A percentile compares a stretch with the other conserved stretches of the same genome.
phyloP scores from a whole-genome alignment of 2,113 vertebrate genomes.

The Cyphomyrus plagiostoma region DNA sequence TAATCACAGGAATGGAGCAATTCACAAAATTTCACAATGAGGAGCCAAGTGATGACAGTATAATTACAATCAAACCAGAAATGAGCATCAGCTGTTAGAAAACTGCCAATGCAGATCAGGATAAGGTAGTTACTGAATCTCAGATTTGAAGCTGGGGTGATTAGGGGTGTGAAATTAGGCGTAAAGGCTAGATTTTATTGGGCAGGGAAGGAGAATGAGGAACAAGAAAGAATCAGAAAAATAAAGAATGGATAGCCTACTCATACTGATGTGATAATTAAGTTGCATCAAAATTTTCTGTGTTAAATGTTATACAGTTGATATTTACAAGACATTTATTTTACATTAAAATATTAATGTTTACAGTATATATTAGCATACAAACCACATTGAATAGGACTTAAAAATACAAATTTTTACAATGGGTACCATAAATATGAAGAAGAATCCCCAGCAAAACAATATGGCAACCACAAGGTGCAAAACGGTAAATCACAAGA shows the following conservation, averaged over 20 bases:
- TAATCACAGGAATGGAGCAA: background rate
- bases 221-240: background rate
- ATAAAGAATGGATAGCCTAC: background rate
- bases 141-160: background rate
- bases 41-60: background rate
- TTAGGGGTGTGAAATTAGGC: background rate
- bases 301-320: background rate
- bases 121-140: background rate
- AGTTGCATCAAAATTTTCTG: background rate
- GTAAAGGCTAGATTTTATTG: background rate
- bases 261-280: background rate
- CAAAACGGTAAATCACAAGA: background rate
- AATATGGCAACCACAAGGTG: background rate
- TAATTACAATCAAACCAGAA: background rate
- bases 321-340: constrained; percentile 8
- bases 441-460: background rate
- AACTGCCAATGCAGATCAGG: background rate
- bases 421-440: constrained; percentile 1
- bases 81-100: background rate
- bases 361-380: background rate
- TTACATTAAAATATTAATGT: constrained; percentile 11
- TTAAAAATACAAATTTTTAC: constrained; percentile 12
- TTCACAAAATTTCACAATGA: background rate
- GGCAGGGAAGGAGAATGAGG: background rate
- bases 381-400: constrained; percentile 10